Evolutionary conservation across 1,140 invertebrate species (phyloP).

Genomic region (Cephus cinctus): DNA sequence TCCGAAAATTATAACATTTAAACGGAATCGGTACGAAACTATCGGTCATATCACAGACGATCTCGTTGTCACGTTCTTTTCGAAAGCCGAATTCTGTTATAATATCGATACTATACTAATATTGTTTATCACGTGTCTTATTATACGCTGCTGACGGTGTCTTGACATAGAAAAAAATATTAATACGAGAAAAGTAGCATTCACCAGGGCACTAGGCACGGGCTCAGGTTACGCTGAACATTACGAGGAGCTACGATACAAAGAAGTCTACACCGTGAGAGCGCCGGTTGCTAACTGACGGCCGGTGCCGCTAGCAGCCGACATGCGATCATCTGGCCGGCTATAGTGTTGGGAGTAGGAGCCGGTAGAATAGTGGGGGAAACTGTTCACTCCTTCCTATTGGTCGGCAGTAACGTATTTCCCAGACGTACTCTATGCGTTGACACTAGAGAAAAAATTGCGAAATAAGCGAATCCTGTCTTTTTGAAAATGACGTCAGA

Average conservation of each 20-base stretch:
- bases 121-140: no score
- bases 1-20: constrained; percentile 44
- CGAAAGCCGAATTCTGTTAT: no score
- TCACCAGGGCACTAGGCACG: constrained; percentile 4
- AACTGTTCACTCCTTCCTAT: constrained; percentile 25
- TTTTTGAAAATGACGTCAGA: no score
- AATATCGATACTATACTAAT: no score
- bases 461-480: no score
- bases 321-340: constrained; percentile 47
- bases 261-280: constrained; percentile 24
- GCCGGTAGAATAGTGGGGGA: constrained; percentile 10
- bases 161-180: no score
- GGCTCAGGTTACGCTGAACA: constrained; percentile 38
- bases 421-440: not conserved
- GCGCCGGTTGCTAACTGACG: constrained; percentile 56
- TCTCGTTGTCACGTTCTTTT: no score
- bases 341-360: constrained; percentile 12
- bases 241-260: constrained; percentile 21
- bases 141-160: not conserved
- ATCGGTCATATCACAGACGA: constrained; percentile 27
- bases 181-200: no score
- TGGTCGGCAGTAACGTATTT: constrained; percentile 33
- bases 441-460: no score
- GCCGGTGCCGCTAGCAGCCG: constrained; percentile 10
- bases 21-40: constrained; percentile 24